Base-by-base conservation (phyloP, 2,797 vertebrate species). In the Crossoptilon crossoptilon region DNA sequence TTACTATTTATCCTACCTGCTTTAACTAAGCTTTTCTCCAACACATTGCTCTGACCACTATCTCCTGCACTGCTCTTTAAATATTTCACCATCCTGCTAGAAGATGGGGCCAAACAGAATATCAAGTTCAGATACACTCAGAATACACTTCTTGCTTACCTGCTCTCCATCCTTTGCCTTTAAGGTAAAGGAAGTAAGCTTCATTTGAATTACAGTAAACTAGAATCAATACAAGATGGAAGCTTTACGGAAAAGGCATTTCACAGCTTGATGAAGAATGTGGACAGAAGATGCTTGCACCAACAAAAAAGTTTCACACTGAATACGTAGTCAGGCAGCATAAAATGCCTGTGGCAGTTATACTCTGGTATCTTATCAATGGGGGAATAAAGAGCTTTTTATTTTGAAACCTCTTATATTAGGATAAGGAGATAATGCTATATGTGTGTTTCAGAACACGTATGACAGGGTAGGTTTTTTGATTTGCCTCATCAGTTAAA, bases 381-480 rank as follows among this genome's bases (percentile, higher is more conserved):
- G 19, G 43, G 18, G n/a, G 33, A 70, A 33, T 12, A 76, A 93
- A 75, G 46, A 78, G 56, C 7, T 51, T 11, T 10, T 66, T 5
- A 27, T 14, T 64, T 27, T 49, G 71, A 79, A 91, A 78, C 16
- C 11, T 35, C 77, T 68, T 37, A 2, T 27, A 26, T 9, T 11
- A 69, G 27, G 35, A 51, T 26, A 67, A 68, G 43, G 39, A 67
- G 39, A 51, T n/a, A 64, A 60, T 0, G 16, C 66, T 13, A 13
- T 14, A 55, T 0, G 2, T 37, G 12, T 0, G 0, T 53, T 72
- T 63, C 70, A 81, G 1, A 56, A 69, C 75, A 58, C 27, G 26
- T 14, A 84, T 33, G 48, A 67, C 0, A 0, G 1, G 21, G 29
- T 37, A 0, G 44, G n/a, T 19, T 7, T 56, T 59, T 22, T 41